Conservation (phyloP, 2,113 vertebrate species). For the Apistogramma diplotaenia region DNA sequence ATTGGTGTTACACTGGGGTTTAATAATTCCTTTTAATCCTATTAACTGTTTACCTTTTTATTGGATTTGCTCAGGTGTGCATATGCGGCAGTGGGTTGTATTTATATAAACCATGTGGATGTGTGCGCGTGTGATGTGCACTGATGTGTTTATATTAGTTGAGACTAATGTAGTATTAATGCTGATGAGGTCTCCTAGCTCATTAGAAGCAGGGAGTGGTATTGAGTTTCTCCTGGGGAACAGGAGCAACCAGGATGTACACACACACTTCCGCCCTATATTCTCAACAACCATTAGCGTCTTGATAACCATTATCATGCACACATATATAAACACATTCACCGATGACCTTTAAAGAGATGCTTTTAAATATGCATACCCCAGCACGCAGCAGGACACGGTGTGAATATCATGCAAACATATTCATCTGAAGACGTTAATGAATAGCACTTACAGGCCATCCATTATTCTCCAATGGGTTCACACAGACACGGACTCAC, state of each 20-base stretch:
- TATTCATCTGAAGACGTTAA: constrained; percentile 10
- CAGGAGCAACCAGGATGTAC: constrained; percentile 10
- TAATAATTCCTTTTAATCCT: constrained; percentile 52
- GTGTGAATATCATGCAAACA: constrained; percentile 21
- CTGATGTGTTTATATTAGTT: constrained; percentile 32
- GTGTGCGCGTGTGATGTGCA: not conserved
- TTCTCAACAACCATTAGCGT: constrained; percentile 43
- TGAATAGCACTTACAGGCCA: not conserved
- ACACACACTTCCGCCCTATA: constrained; percentile 23
- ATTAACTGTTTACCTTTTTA: constrained; percentile 51
- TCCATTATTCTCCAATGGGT: constrained; percentile 9
- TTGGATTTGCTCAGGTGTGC: constrained; percentile 46
- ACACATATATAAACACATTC: not conserved
- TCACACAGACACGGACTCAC: not conserved
- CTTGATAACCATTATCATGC: constrained; percentile 48
- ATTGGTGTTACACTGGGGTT: not conserved
- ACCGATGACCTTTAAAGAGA: constrained; percentile 55
- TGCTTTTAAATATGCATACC: constrained; percentile 30
- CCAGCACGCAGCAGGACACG: not conserved
- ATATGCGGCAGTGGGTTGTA: constrained; percentile 10
- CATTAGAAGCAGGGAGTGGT: constrained; percentile 73
- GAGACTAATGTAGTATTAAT: constrained; percentile 75
- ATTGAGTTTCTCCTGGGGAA: constrained; percentile 70
- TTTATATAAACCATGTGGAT: constrained; percentile 8
- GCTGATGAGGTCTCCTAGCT: constrained; percentile 73